phyloP scores from a whole-genome alignment of 2,888 invertebrate species.

The Dendrolimus pini region DNA sequence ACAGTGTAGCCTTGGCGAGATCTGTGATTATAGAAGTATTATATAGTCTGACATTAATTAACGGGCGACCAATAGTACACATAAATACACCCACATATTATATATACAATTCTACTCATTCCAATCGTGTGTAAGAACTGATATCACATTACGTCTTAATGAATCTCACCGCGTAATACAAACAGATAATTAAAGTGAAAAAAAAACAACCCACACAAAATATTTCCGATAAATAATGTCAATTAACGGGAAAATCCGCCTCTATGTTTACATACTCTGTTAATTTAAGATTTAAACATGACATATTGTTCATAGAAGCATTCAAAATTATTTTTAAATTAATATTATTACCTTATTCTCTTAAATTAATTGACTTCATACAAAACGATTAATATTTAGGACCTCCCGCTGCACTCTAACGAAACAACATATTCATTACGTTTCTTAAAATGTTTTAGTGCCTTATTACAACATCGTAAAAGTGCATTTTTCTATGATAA shows the following conservation, averaged over 20 bases:
- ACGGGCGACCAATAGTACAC: too few species aligned
- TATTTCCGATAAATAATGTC: neutral
- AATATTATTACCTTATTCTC: slow-evolving; percentile 37
- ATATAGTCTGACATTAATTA: too few species aligned
- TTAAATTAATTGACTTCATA: slow-evolving; percentile 42
- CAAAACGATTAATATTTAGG: slow-evolving; percentile 48
- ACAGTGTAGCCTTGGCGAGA: too few species aligned
- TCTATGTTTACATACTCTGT: slow-evolving; percentile 14
- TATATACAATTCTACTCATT: too few species aligned
- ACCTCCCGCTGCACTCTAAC: slow-evolving; percentile 49
- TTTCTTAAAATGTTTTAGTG: too few species aligned
- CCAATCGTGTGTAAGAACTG: too few species aligned
- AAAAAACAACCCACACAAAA: neutral
- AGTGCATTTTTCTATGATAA: too few species aligned
- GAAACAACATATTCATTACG: neutral
- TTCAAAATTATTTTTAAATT: slow-evolving; percentile 22
- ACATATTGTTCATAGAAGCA: slow-evolving; percentile 27
- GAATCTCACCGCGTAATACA: neutral
- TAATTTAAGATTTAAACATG: slow-evolving; percentile 9
- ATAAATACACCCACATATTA: too few species aligned
- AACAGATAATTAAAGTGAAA: neutral
- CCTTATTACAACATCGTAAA: too few species aligned
- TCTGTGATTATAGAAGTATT: too few species aligned
- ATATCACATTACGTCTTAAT: neutral
- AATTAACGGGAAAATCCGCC: slow-evolving; percentile 5